phyloP scores from a whole-genome alignment of 2,888 invertebrate genomes.

The Meteorus colon region DNA sequence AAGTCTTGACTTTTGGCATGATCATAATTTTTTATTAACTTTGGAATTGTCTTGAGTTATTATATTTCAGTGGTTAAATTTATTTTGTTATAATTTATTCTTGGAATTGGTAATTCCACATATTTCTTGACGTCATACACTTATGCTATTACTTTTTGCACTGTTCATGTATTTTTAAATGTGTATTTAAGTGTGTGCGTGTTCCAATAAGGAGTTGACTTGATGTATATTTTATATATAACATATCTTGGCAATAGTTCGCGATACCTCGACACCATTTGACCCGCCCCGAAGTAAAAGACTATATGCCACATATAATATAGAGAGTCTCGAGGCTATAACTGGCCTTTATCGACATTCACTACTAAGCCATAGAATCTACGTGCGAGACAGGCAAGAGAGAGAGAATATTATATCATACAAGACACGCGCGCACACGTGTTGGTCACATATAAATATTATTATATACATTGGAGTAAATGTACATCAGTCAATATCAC shows the following conservation, averaged over 20 bases:
- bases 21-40: too few relatives aligned
- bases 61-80: too few relatives aligned
- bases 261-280: constrained; percentile 16
- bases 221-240: too few relatives aligned
- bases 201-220: too few relatives aligned
- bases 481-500: background rate
- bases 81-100: background rate
- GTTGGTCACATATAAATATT: background rate
- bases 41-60: too few relatives aligned
- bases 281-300: constrained; percentile 16
- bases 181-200: constrained; percentile 1
- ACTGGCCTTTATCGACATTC: constrained; percentile 50
- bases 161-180: constrained; percentile 11
- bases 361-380: constrained; percentile 34
- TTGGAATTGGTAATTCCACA: background rate
- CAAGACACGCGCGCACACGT: background rate
- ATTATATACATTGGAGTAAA: background rate
- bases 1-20: too few relatives aligned
- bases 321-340: constrained; percentile 44
- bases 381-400: background rate
- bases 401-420: constrained; percentile 21
- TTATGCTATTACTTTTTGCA: background rate
- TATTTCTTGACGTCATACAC: background rate
- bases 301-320: constrained; percentile 29
- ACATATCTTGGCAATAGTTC: constrained; percentile 15